Evolutionary conservation across 2,888 invertebrate genomes (phyloP).

Genomic region (Drosophila longiperda): DNA sequence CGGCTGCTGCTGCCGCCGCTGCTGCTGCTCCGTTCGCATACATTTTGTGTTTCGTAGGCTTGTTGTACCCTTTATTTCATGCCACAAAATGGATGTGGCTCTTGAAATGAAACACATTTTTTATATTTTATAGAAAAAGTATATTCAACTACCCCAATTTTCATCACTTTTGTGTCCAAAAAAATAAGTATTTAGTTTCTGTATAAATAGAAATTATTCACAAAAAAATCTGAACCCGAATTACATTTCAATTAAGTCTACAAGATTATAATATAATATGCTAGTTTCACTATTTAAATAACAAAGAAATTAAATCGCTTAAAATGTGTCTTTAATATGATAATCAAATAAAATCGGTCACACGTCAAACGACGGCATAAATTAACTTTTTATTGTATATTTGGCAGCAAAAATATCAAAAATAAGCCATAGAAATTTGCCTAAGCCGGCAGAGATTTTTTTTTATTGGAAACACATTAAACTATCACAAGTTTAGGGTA

Average conservation of each 20-base stretch:
- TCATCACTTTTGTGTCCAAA: background rate
- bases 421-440: background rate
- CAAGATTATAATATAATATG: background rate
- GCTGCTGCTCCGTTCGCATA: background rate
- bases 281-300: background rate
- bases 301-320: background rate
- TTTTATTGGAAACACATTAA: background rate
- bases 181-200: background rate
- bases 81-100: background rate
- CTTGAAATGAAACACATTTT: background rate
- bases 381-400: background rate
- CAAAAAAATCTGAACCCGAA: background rate
- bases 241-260: background rate
- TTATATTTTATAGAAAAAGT: background rate
- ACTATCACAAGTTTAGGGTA: slow-evolving; percentile 2
- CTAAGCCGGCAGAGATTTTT: background rate
- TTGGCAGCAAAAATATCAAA: background rate
- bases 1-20: background rate
- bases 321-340: background rate
- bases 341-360: background rate
- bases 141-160: background rate
- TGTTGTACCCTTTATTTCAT: slow-evolving; percentile 15
- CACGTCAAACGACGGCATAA: background rate
- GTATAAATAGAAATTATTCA: background rate
- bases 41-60: slow-evolving; percentile 4